These are phyloP conservation scores for Scartelaos histophorus DNA, from an alignment of 2,113 vertebrate genomes.

Conservation along the genomic window DNA sequence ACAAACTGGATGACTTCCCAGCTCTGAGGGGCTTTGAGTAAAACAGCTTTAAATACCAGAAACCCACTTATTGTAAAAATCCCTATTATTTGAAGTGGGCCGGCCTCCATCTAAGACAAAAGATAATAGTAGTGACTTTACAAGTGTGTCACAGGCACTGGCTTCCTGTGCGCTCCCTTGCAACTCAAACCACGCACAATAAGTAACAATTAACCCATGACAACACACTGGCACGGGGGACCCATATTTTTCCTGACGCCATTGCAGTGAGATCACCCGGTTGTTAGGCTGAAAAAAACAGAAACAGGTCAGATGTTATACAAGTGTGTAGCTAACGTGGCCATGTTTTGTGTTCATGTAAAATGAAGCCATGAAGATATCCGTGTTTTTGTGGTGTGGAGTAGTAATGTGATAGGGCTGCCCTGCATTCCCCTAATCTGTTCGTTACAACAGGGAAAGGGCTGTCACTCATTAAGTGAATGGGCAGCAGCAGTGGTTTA, in stretches of 20 bases:
- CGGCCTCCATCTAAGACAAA: slow-evolving; percentile 23
- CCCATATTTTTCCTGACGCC: slow-evolving; percentile 32
- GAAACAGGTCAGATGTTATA: slow-evolving; percentile 40
- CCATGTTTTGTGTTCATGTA: slow-evolving; percentile 14
- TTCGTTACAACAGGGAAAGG: slow-evolving; percentile 13
- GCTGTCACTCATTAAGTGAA: slow-evolving; percentile 28
- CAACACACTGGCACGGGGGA: slow-evolving; percentile 27
- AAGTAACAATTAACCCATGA: slow-evolving; percentile 42
- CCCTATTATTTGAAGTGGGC: slow-evolving; percentile 25
- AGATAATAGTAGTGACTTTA: slow-evolving; percentile 26
- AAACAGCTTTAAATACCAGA: not conserved
- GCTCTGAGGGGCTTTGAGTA: not conserved
- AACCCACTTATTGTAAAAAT: slow-evolving; percentile 2
- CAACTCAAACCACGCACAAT: slow-evolving; percentile 45
- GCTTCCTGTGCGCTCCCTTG: slow-evolving; percentile 53
- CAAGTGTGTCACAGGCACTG: slow-evolving; percentile 34
- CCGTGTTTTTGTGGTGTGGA: not conserved
- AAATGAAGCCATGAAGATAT: slow-evolving; percentile 30
- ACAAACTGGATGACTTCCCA: not conserved
- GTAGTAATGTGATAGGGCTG: slow-evolving; percentile 19
- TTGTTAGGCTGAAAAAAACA: slow-evolving; percentile 30
- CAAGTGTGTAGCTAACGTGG: slow-evolving; percentile 2
- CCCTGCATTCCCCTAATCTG: slow-evolving; percentile 31
- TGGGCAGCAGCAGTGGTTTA: slow-evolving; percentile 21
- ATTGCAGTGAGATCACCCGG: slow-evolving; percentile 28